These are phyloP conservation scores for Ceramica pisi DNA, from an alignment of 2,888 invertebrate genomes.

Conservation along the genomic window DNA sequence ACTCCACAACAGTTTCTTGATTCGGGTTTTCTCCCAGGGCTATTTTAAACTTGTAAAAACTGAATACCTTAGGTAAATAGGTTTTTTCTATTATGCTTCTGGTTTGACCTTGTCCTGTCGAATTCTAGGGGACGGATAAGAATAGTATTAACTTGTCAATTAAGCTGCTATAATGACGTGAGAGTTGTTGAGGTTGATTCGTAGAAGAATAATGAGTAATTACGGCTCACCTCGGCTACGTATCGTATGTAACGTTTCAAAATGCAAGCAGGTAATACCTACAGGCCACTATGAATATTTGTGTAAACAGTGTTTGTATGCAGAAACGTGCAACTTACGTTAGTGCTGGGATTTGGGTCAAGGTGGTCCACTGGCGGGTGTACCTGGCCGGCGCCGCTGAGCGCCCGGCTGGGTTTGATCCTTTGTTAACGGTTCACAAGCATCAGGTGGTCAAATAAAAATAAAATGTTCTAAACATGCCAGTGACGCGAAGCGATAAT, in stretches of 20 bases:
- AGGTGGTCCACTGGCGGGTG: slow-evolving; percentile 34
- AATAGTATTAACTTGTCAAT: slow-evolving; percentile 14
- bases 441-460: neutral
- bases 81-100: neutral
- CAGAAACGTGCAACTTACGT: slow-evolving; percentile 39
- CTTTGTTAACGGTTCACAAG: slow-evolving; percentile 18
- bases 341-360: slow-evolving; percentile 48
- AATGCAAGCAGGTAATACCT: slow-evolving; percentile 13
- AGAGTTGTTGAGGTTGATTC: slow-evolving; percentile 20
- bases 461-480: slow-evolving; percentile 13
- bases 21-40: neutral
- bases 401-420: slow-evolving; percentile 1
- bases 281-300: slow-evolving; percentile 20
- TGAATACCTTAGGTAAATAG: no score
- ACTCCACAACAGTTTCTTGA: neutral
- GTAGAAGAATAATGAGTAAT: slow-evolving; percentile 17
- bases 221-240: slow-evolving; percentile 8
- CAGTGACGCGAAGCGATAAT: slow-evolving; percentile 4
- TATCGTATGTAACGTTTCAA: slow-evolving; percentile 18
- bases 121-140: slow-evolving; percentile 11
- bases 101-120: slow-evolving; percentile 2
- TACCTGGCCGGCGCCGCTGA: slow-evolving; percentile 34
- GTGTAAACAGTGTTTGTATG: slow-evolving; percentile 23
- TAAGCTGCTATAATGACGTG: slow-evolving; percentile 16
- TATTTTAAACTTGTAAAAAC: neutral